phyloP scores from a whole-genome alignment of 2,888 invertebrate species.

The Polymixis lichenea region DNA sequence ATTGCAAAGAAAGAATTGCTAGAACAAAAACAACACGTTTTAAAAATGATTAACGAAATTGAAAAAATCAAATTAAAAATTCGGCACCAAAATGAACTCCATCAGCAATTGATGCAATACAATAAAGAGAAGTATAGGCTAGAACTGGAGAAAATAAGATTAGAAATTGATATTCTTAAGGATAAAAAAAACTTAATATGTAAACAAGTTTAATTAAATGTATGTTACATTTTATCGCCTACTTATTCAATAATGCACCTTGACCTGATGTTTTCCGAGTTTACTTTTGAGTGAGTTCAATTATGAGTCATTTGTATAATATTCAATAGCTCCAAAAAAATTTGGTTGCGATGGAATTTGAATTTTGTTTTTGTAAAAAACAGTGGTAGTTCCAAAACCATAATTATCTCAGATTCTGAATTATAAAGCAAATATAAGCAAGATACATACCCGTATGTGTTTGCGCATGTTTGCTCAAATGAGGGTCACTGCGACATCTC shows the following conservation, averaged over 20 bases:
- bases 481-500: conserved; percentile 87
- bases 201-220: background rate
- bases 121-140: no score
- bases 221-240: background rate
- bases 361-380: no score
- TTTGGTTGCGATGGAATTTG: background rate
- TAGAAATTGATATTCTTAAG: no score
- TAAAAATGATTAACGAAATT: no score
- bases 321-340: background rate
- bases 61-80: background rate
- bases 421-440: background rate
- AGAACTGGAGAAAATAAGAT: no score
- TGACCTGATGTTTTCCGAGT: background rate
- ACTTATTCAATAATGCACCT: background rate
- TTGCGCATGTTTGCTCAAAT: conserved; percentile 77
- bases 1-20: no score
- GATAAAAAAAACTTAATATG: no score
- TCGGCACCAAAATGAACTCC: background rate
- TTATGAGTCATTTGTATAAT: background rate
- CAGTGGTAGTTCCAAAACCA: no score
- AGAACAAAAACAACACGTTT: no score
- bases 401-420: background rate
- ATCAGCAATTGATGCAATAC: background rate
- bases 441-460: conserved; percentile 63
- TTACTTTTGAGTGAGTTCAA: background rate